phyloP scores from a whole-genome alignment of 2,797 vertebrate genomes.

The Neosilurus mollespiculum region DNA sequence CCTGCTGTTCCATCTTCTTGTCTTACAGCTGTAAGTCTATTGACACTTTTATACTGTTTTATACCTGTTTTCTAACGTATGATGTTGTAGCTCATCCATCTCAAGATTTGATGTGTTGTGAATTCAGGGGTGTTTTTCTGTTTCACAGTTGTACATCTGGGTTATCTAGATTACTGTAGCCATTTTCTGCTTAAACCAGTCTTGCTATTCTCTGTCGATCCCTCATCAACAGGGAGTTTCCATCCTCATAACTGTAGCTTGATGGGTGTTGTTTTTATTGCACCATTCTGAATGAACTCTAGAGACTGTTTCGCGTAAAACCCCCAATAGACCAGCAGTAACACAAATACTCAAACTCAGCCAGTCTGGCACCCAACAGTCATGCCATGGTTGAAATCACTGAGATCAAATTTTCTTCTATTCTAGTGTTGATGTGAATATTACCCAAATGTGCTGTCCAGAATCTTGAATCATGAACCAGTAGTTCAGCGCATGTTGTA shows the following conservation, averaged over 20 bases:
- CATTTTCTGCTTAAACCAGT: not conserved
- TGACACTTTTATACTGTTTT: too few species aligned
- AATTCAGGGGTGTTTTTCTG: not conserved
- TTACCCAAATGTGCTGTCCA: not conserved
- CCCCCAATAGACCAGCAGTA: not conserved
- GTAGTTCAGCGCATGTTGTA: not conserved
- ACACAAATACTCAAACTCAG: not conserved
- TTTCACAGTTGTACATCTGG: not conserved
- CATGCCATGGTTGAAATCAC: not conserved
- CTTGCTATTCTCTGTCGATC: not conserved
- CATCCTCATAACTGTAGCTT: not conserved
- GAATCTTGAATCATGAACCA: not conserved
- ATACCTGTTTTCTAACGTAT: not conserved
- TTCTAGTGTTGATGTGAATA: not conserved
- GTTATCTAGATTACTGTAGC: not conserved
- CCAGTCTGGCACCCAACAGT: not conserved
- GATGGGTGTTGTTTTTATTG: not conserved
- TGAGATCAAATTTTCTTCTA: not conserved
- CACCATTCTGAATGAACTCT: not conserved
- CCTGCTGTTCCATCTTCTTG: too few species aligned
- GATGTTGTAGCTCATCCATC: not conserved
- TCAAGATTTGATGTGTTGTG: not conserved
- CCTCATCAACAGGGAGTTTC: not conserved
- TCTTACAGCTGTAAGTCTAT: too few species aligned
- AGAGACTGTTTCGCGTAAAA: not conserved